Evolutionary conservation across 2,113 vertebrate genomes (phyloP).

Genomic region (Bubo blakistoni): DNA sequence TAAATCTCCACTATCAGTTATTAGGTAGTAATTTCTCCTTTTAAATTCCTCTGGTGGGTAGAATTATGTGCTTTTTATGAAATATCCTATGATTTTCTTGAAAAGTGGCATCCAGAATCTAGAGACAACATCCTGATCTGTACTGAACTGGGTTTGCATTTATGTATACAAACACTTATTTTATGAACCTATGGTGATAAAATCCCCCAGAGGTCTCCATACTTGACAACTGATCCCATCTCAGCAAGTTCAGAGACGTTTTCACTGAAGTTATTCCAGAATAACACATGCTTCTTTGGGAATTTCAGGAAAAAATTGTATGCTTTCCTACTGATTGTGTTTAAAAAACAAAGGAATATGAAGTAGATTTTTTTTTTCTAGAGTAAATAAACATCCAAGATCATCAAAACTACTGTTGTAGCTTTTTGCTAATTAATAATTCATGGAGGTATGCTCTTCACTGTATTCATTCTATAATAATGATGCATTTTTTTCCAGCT

Average conservation of each 20-base stretch:
- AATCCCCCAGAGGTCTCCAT: background rate
- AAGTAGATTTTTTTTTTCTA: background rate
- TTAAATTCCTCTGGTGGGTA: background rate
- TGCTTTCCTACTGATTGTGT: background rate
- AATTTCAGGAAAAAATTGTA: background rate
- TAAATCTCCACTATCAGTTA: background rate
- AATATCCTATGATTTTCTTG: background rate
- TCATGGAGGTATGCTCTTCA: background rate
- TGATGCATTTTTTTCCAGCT: constrained; percentile 66
- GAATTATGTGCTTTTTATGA: background rate
- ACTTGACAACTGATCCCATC: background rate
- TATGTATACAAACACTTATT: background rate
- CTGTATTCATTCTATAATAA: background rate
- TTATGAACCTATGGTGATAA: background rate
- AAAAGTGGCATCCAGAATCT: background rate
- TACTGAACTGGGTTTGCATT: background rate
- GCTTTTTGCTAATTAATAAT: background rate
- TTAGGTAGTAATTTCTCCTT: background rate
- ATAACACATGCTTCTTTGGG: background rate
- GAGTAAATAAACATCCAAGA: background rate
- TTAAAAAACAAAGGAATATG: background rate
- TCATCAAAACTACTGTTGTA: background rate
- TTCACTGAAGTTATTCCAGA: background rate
- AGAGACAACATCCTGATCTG: background rate
- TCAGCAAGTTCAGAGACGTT: background rate